phyloP scores from a whole-genome alignment of 2,888 invertebrate species.

The Mechanitis messenoides region DNA sequence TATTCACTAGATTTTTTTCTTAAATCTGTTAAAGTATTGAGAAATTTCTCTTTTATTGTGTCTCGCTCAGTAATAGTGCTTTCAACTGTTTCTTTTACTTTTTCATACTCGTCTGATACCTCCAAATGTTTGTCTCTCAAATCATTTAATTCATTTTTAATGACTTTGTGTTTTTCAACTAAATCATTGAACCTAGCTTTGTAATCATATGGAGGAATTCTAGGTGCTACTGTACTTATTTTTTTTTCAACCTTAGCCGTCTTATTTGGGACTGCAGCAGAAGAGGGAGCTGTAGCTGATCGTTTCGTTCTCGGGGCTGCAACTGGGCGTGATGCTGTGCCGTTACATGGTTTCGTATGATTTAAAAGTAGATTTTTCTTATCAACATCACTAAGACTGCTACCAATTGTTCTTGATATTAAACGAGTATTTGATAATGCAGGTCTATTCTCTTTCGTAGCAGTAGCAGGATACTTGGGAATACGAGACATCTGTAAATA shows the following conservation, averaged over 20 bases:
- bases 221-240: slow-evolving; percentile 61
- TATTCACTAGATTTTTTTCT: slow-evolving; percentile 52
- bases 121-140: slow-evolving; percentile 72
- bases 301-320: slow-evolving; percentile 57
- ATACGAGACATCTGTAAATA: slow-evolving; percentile 67
- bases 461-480: slow-evolving; percentile 55
- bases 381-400: slow-evolving; percentile 59
- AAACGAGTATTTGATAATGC: slow-evolving; percentile 43
- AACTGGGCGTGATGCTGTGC: slow-evolving; percentile 33
- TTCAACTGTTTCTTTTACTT: slow-evolving; percentile 58
- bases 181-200: slow-evolving; percentile 80
- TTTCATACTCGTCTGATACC: slow-evolving; percentile 71
- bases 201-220: slow-evolving; percentile 79
- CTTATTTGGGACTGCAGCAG: slow-evolving; percentile 46
- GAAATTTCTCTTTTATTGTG: slow-evolving; percentile 56
- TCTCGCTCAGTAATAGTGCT: slow-evolving; percentile 51
- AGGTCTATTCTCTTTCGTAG: slow-evolving; percentile 61
- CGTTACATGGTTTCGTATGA: slow-evolving; percentile 57
- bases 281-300: slow-evolving; percentile 54
- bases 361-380: slow-evolving; percentile 60
- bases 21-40: slow-evolving; percentile 54
- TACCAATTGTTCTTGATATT: slow-evolving; percentile 48
- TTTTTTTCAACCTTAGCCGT: slow-evolving; percentile 59
- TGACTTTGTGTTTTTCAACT: slow-evolving; percentile 74
- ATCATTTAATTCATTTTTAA: slow-evolving; percentile 72